Conservation (phyloP, 1,140 invertebrate species). For the Heliconius himera region DNA sequence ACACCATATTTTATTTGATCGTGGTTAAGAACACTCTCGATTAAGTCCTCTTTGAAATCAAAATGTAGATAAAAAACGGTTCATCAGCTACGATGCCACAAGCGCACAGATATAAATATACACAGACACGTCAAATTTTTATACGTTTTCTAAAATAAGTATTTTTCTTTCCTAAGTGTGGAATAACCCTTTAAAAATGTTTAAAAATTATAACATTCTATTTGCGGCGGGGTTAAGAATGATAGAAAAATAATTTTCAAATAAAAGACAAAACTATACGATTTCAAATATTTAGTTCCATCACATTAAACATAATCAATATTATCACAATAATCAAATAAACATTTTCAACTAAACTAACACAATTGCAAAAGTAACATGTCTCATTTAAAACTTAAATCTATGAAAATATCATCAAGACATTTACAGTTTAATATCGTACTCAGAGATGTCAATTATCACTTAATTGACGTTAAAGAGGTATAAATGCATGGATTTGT, state of each 20-base stretch:
- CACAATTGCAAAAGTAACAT: neutral
- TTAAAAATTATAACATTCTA: neutral
- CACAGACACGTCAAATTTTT: too few relatives aligned
- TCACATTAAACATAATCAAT: neutral
- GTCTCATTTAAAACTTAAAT: constrained; percentile 1
- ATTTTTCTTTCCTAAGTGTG: too few relatives aligned
- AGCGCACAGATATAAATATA: too few relatives aligned
- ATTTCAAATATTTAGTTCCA: constrained; percentile 7
- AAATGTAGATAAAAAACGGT: too few relatives aligned
- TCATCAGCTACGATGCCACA: too few relatives aligned
- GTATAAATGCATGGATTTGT: neutral
- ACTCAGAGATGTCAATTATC: neutral
- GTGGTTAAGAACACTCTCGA: too few relatives aligned
- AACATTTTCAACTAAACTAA: neutral
- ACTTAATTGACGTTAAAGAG: neutral
- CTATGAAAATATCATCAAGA: neutral
- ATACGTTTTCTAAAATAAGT: too few relatives aligned
- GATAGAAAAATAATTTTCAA: neutral
- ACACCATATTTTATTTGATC: too few relatives aligned
- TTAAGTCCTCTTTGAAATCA: too few relatives aligned
- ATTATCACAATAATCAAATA: constrained; percentile 3
- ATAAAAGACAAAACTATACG: neutral
- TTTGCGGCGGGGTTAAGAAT: neutral
- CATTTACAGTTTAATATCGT: neutral
- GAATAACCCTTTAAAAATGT: too few relatives aligned